Percentiles rank a stretch among this genome's conserved stretches.
Conservation (phyloP, 2,888 invertebrate genomes). For the Ctenicera cuprea region DNA sequence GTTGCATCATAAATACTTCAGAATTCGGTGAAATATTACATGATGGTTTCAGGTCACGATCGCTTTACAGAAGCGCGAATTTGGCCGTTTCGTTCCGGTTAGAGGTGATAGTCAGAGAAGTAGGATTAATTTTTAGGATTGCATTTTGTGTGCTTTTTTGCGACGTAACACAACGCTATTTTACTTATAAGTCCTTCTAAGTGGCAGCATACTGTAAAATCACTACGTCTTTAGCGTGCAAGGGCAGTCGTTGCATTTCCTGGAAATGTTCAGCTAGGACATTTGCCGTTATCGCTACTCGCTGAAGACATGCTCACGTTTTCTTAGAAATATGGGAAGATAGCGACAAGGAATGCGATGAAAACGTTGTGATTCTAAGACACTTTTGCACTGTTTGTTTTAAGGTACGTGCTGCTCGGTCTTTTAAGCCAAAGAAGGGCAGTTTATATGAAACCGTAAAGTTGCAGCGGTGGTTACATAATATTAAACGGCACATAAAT, state of each 20-base stretch:
- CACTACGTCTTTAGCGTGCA: conserved; percentile 4
- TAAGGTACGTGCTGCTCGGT: neutral
- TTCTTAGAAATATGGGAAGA: neutral
- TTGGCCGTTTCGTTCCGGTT: conserved; percentile 27
- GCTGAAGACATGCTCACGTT: conserved; percentile 2
- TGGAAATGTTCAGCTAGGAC: conserved; percentile 7
- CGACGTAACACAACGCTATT: neutral
- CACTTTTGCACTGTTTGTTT: conserved; percentile 6
- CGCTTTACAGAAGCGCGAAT: conserved; percentile 23
- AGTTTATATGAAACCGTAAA: conserved; percentile 9
- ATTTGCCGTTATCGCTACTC: conserved; percentile 7
- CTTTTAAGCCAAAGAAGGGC: conserved; percentile 14
- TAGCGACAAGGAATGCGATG: neutral
- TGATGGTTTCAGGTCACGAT: conserved; percentile 39
- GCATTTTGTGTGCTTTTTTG: neutral
- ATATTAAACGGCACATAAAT: conserved; percentile 24
- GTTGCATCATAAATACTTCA: conserved; percentile 36
- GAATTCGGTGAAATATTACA: conserved; percentile 30
- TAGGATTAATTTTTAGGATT: conserved; percentile 26
- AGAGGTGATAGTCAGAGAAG: conserved; percentile 8
- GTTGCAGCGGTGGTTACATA: conserved; percentile 22
- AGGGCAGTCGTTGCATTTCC: conserved; percentile 2
- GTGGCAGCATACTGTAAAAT: too few relatives aligned
- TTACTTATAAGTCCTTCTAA: too few relatives aligned
- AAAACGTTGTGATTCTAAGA: neutral